phyloP scores from a whole-genome alignment of 2,113 vertebrate species.

The Petroica traversi region DNA sequence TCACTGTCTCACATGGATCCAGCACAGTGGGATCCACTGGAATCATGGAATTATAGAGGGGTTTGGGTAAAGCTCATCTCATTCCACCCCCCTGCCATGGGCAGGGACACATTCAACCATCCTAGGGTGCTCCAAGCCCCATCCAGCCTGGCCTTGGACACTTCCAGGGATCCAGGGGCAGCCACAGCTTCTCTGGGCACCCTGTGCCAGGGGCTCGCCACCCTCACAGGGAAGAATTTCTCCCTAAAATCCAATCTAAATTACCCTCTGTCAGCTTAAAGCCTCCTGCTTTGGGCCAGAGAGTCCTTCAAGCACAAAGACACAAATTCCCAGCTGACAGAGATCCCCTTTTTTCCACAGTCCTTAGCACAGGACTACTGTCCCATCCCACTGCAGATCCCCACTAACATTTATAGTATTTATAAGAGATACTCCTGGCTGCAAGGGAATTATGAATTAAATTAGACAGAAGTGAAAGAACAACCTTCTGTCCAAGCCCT shows the following conservation, averaged over 20 bases:
- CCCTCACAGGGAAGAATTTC: not conserved
- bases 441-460: not conserved
- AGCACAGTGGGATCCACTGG: not conserved
- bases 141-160: fast-evolving
- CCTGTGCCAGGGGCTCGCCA: not conserved
- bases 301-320: not conserved
- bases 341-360: not conserved
- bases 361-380: fast-evolving
- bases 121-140: fast-evolving
- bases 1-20: not conserved
- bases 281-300: not conserved
- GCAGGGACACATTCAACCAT: fast-evolving
- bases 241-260: not conserved
- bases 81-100: fast-evolving
- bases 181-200: not conserved
- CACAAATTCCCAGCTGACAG: not conserved
- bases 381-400: not conserved
- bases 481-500: not conserved
- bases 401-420: not conserved
- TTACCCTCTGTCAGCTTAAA: not conserved
- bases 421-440: not conserved
- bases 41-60: not conserved
- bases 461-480: not conserved
- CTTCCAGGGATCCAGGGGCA: not conserved
- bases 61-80: not conserved